Conservation (phyloP, 2,113 vertebrate genomes). For the Panurus biarmicus region DNA sequence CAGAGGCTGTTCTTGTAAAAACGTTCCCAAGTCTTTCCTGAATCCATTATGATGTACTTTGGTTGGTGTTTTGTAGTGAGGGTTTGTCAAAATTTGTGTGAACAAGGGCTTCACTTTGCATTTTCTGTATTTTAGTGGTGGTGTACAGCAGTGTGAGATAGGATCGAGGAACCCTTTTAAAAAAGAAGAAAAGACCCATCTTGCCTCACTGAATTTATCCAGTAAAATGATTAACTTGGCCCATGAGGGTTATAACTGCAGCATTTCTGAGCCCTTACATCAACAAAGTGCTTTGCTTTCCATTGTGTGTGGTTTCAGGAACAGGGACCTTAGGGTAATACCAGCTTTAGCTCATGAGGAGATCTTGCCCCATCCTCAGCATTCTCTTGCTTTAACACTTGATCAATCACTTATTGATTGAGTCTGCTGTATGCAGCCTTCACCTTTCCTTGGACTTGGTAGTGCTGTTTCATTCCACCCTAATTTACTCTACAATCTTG, state of each 20-base stretch:
- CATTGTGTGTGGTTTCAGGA: neutral
- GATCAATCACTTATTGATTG: neutral
- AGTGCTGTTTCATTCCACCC: neutral
- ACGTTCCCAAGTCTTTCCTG: neutral
- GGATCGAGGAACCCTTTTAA: neutral
- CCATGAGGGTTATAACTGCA: neutral
- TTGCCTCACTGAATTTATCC: neutral
- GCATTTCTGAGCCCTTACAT: neutral
- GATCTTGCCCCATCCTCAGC: neutral
- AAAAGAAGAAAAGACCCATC: neutral
- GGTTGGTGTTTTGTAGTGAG: accelerated
- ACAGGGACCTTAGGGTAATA: neutral
- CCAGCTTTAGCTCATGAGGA: neutral
- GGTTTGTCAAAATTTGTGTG: neutral
- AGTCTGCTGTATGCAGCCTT: neutral
- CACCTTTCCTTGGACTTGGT: neutral
- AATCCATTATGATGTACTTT: neutral
- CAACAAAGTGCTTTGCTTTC: neutral
- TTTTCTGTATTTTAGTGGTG: neutral
- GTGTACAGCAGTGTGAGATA: neutral
- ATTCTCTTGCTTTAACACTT: neutral
- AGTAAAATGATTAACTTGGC: neutral
- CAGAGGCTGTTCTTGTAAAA: neutral
- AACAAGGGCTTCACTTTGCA: neutral
- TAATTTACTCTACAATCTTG: neutral